Evolutionary conservation across 1,140 invertebrate species (phyloP), one percentile per base, ranked within the genome.

Genomic region (Andrena cerasifolii): DNA sequence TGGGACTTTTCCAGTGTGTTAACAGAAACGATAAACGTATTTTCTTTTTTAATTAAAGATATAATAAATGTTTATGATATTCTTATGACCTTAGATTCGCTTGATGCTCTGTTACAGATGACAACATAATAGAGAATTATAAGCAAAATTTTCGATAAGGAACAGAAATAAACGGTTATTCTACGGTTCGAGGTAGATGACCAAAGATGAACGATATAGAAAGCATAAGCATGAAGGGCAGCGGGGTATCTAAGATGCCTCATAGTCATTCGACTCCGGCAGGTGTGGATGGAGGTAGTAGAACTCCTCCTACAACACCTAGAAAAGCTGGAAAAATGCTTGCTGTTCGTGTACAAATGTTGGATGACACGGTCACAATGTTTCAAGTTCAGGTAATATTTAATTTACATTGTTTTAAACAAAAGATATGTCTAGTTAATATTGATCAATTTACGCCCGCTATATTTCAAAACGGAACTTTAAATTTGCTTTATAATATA

Each of bases 341-440:
- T 54, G 96, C 96, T 18, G 95, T 98, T 58, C 93, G 96, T 83
- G 96, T 98, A 51, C 96, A 97, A 91, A 98, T 97, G 97, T 93
- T 98, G 72, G 97, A 98, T 87, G 97, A 97, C 91, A 95, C 95
- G 31, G 94, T 97, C 89, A 97, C 97, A 71, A 96, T 97, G 94
- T 98, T 98, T 92, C 97, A 97, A 95, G 96, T 98, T 79, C 97
- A 97, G 96, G 97, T 97, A 89, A 93, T 49, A 31, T 21, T 36
- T 43, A 10, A 0, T 47, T 53, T 31, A 12, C 26, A 65, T 21
- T 24, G 14, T 24, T 12, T 24, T 7, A n/a, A 21, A n/a, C 18
- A 10, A n/a, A 21, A 3, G 0, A 6, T 36, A 36, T n/a, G 36
- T 8, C 10, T 24, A 5, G 0, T 12, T 14, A 54, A 43, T 3